Percentiles rank a stretch among this genome's conserved stretches.
These are phyloP conservation scores for Mimachlamys varia DNA, from an alignment of 2,888 invertebrate species.

Conservation along the genomic window DNA sequence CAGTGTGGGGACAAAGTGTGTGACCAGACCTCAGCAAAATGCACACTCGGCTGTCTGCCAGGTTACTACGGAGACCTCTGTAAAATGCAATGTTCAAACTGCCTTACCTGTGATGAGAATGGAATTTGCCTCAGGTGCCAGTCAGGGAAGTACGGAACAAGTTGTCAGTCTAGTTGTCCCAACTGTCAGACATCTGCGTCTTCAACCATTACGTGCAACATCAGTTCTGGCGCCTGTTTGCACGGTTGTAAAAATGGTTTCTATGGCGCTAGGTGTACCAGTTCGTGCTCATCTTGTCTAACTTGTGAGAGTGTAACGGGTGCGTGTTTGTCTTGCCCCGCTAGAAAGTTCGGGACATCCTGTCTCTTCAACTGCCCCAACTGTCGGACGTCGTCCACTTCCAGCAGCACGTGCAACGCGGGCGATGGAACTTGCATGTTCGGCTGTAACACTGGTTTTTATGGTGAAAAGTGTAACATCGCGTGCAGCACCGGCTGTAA, in stretches of 20 bases:
- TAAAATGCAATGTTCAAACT: conserved; percentile 37
- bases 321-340: conserved; percentile 37
- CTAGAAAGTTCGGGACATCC: conserved; percentile 34
- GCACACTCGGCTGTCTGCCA: conserved; percentile 32
- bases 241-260: conserved; percentile 44
- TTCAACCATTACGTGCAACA: conserved; percentile 18
- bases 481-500: neutral
- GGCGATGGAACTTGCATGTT: neutral
- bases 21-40: conserved; percentile 25
- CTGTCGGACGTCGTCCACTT: conserved; percentile 19
- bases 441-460: conserved; percentile 45
- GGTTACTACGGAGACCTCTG: conserved; percentile 43
- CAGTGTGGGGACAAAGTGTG: conserved; percentile 37
- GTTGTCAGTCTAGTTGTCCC: conserved; percentile 37
- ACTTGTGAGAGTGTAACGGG: conserved; percentile 29
- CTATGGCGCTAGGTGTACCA: conserved; percentile 44
- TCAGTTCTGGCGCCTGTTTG: conserved; percentile 38
- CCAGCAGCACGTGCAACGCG: conserved; percentile 20
- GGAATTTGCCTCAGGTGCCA: conserved; percentile 38
- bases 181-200: conserved; percentile 14
- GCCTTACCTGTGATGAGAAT: conserved; percentile 31
- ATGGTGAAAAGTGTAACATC: conserved; percentile 1
- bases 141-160: conserved; percentile 37
- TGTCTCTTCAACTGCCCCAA: conserved; percentile 42
- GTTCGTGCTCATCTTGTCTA: conserved; percentile 41